Base-by-base conservation (phyloP, 2,113 vertebrate species). In the Galeopterus variegatus region DNA sequence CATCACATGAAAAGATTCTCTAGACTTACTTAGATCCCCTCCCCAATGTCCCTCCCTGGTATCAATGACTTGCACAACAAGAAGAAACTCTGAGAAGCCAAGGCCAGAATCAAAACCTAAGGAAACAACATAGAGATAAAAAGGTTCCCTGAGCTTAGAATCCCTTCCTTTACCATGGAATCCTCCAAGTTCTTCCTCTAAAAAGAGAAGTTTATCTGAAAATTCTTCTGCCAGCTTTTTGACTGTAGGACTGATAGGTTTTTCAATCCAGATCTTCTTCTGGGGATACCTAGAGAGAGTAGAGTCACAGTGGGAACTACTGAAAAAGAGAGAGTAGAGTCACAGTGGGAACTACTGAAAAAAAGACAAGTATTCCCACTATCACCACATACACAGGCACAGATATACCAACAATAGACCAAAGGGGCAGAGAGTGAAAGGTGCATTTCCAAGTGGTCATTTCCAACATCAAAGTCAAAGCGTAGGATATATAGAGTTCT, bases 191-290 rank as follows among this genome's bases (percentile, higher is more conserved):
- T 65, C 81, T 90, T 87, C 82, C 41, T 89, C 56, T 84, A 96
- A 86, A 60, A 33, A 90, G 81, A 67, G 41, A 75, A 82, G 8
- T 67, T 93, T 93, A 75, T 87, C 72, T 31, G 90, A 73, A 92
- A 86, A 95, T 67, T 95, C 80, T 90, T 89, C 73, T 28, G 52
- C 70, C 24, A 0, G 0, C 54, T 93, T 93, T 69, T 58, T 86
- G 62, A 93, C 28, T 67, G 73, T 67, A 90, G 28, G 60, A 81
- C 65, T 60, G 58, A 82, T 26, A 58, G 94, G 45, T 28, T 95
- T 95, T 92, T 89, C 85, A 75, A 73, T 90, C 90, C 86, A 90
- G 67, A 90, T 70, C 67, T 90, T 90, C 86, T 96, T 81, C 58
- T 1, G 1, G 3, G 79, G 75, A 24, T 75, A 87, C 64, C 86